Conservation (phyloP, 2,797 vertebrate genomes). For the Sciaenops ocellatus region DNA sequence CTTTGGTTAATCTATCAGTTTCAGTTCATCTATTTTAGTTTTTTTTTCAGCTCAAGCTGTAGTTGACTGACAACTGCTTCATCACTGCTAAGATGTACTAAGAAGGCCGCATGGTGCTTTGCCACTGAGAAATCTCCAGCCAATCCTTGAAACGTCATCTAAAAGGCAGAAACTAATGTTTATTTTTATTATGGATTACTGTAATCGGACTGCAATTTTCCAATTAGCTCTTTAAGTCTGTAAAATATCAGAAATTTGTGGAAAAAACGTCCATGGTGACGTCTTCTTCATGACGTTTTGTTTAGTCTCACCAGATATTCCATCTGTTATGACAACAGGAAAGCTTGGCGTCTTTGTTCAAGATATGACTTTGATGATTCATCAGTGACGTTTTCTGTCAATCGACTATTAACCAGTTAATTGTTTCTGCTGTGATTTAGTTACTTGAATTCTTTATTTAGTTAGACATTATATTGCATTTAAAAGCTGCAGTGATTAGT, state of each 20-base stretch:
- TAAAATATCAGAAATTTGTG: neutral
- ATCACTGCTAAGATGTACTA: neutral
- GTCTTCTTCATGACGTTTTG: neutral
- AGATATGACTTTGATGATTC: neutral
- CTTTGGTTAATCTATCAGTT: constrained; percentile 1
- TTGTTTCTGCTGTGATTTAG: neutral
- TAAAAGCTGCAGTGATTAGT: neutral
- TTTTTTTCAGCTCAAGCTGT: constrained; percentile 12
- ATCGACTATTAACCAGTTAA: neutral
- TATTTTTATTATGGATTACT: neutral
- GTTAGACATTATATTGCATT: neutral
- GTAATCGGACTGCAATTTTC: neutral
- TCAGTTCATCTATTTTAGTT: neutral
- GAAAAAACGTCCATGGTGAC: neutral
- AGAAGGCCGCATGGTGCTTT: neutral
- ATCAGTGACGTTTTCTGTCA: neutral
- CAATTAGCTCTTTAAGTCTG: neutral
- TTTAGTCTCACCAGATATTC: neutral
- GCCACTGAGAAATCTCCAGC: neutral
- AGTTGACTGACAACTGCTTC: constrained; percentile 2
- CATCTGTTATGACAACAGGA: neutral
- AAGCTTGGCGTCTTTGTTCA: neutral
- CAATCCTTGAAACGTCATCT: neutral
- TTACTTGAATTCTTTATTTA: neutral
- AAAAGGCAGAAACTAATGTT: neutral